Percentiles rank a stretch among this genome's conserved stretches.
Evolutionary conservation across 2,113 vertebrate genomes (phyloP).

Genomic region (Seriola quinqueradiata): DNA sequence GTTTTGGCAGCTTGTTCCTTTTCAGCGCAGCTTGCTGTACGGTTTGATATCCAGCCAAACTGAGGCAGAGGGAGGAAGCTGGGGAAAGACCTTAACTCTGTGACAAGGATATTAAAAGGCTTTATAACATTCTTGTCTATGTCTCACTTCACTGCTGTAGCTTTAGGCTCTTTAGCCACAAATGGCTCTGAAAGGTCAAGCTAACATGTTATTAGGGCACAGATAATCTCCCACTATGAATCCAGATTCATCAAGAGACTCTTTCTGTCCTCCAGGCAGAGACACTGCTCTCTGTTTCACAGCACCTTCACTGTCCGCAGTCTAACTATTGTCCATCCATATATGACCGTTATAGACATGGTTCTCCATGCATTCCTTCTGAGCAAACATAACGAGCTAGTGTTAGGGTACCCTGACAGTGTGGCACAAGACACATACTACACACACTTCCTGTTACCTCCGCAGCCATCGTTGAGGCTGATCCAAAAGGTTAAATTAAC

Average conservation of each 20-base stretch:
- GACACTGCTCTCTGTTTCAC: neutral
- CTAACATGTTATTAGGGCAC: slow-evolving; percentile 55
- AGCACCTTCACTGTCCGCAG: slow-evolving; percentile 11
- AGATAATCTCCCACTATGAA: slow-evolving; percentile 51
- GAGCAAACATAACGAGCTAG: neutral
- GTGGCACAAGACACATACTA: slow-evolving; percentile 57
- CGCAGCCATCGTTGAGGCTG: slow-evolving; percentile 55
- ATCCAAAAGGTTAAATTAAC: slow-evolving; percentile 72
- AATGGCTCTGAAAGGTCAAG: slow-evolving; percentile 67
- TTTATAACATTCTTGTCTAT: slow-evolving; percentile 49
- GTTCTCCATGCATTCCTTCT: neutral
- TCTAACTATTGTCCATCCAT: neutral
- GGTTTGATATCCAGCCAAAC: slow-evolving; percentile 50
- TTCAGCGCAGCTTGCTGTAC: slow-evolving; percentile 28
- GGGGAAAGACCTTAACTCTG: slow-evolving; percentile 43
- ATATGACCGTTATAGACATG: neutral
- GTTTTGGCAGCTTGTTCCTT: slow-evolving; percentile 28
- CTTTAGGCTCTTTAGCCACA: slow-evolving; percentile 52
- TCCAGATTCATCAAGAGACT: slow-evolving; percentile 40
- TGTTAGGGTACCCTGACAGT: slow-evolving; percentile 40
- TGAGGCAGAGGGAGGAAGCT: slow-evolving; percentile 9
- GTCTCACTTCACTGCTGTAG: slow-evolving; percentile 42
- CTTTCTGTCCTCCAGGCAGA: slow-evolving; percentile 35
- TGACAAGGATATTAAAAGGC: slow-evolving; percentile 58
- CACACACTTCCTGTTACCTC: neutral